Percentiles rank a stretch among this genome's conserved stretches.
These are phyloP conservation scores for Lasioglossum villosulum DNA, from an alignment of 2,888 invertebrate genomes.

Conservation along the genomic window DNA sequence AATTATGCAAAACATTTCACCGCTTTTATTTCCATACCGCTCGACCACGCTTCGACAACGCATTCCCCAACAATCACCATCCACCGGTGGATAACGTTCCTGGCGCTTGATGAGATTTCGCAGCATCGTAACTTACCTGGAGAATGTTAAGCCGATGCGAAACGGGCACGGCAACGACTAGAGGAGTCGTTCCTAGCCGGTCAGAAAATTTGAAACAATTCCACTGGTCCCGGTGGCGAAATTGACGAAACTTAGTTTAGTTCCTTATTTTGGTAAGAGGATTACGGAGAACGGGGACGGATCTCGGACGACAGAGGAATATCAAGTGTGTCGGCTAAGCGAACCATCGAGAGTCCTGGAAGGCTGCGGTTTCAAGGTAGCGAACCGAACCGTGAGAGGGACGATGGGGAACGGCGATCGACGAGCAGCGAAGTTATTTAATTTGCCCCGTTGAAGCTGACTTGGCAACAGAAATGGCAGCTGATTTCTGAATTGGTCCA, in stretches of 20 bases:
- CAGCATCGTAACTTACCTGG: background rate
- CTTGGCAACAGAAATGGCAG: conserved; percentile 75
- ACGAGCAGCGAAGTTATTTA: conserved; percentile 74
- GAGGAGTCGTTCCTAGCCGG: background rate
- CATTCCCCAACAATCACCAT: background rate
- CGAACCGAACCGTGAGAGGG: conserved; percentile 15
- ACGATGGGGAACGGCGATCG: conserved; percentile 34
- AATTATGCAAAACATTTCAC: background rate
- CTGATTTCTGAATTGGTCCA: conserved; percentile 71
- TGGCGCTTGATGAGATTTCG: background rate
- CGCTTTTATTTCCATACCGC: conserved; percentile 7
- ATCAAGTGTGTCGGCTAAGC: conserved; percentile 55
- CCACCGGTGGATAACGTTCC: background rate
- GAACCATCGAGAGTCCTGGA: conserved; percentile 37
- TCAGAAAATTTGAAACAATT: conserved; percentile 18
- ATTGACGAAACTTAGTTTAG: conserved; percentile 24
- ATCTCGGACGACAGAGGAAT: conserved; percentile 40
- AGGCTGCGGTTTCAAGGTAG: conserved; percentile 38
- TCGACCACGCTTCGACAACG: background rate
- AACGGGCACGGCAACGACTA: background rate
- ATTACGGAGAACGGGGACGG: conserved; percentile 43
- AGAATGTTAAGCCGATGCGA: background rate
- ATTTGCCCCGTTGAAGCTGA: conserved; percentile 76
- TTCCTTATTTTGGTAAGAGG: conserved; percentile 26
- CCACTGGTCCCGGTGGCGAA: background rate